These are phyloP conservation scores for Ganaspis brasiliensis DNA, from an alignment of 2,888 invertebrate genomes.

Conservation along the genomic window DNA sequence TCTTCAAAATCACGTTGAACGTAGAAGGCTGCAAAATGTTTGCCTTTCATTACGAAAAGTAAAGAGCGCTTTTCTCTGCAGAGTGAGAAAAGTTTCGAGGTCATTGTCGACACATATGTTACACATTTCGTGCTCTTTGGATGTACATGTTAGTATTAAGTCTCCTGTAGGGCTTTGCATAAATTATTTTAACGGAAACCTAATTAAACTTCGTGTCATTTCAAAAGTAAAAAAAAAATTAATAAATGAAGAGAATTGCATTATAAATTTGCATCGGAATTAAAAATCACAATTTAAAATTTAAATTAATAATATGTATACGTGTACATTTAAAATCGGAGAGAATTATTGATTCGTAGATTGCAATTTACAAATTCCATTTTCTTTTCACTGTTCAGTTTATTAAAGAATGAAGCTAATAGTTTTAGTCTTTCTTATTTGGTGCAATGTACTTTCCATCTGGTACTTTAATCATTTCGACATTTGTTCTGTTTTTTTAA, in stretches of 20 bases:
- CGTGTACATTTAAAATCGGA: neutral
- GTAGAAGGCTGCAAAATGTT: constrained; percentile 4
- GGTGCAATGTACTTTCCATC: neutral
- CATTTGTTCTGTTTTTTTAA: neutral
- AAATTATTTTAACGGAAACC: neutral
- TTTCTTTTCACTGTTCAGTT: neutral
- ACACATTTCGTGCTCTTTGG: constrained; percentile 5
- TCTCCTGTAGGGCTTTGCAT: neutral
- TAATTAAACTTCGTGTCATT: neutral
- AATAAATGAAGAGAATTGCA: neutral
- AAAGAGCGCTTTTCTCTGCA: constrained; percentile 24
- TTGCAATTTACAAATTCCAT: neutral
- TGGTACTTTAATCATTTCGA: neutral
- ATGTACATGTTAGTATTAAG: neutral
- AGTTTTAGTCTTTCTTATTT: neutral
- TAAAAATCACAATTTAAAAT: constrained; percentile 1
- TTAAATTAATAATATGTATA: neutral
- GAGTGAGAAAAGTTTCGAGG: constrained; percentile 17
- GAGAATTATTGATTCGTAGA: constrained; percentile 5
- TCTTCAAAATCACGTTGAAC: constrained; percentile 13
- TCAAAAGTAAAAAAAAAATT: neutral
- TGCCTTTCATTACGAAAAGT: constrained; percentile 31
- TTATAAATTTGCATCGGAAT: neutral
- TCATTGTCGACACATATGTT: constrained; percentile 21
- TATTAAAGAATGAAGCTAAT: constrained; percentile 1